phyloP scores from a whole-genome alignment of 2,113 vertebrate species.

The Lucifuga dentata region DNA sequence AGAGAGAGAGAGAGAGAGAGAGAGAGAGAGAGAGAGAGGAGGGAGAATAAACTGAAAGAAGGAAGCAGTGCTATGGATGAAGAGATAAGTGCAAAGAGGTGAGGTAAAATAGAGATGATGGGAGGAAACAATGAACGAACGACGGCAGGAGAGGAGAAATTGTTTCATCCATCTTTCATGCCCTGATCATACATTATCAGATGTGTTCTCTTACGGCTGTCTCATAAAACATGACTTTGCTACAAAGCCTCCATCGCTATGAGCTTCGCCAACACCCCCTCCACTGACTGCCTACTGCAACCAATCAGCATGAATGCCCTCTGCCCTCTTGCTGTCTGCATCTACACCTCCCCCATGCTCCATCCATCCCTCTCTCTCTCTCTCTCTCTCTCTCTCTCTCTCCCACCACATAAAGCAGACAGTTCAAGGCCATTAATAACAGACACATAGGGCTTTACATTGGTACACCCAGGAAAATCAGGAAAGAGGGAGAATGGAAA shows the following conservation, averaged over 20 bases:
- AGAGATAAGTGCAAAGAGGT: no score
- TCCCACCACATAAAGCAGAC: constrained; percentile 17
- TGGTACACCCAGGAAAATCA: no score
- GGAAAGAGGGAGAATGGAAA: constrained; percentile 5
- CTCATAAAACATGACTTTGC: constrained; percentile 73
- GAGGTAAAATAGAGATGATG: no score
- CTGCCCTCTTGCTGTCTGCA: constrained; percentile 51
- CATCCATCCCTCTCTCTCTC: constrained; percentile 16
- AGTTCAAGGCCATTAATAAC: constrained; percentile 30
- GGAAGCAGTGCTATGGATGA: no score
- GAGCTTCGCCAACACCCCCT: constrained; percentile 5
- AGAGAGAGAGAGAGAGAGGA: no score
- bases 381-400: constrained; percentile 1
- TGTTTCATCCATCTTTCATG: constrained; percentile 77
- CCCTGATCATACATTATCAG: constrained; percentile 70
- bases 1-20: no score
- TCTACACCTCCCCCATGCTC: background rate
- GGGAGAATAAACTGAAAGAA: no score
- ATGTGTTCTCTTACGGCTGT: constrained; percentile 70
- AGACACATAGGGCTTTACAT: constrained; percentile 32
- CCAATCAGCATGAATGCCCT: constrained; percentile 59
- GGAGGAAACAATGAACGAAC: constrained; percentile 13
- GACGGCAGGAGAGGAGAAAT: constrained; percentile 12
- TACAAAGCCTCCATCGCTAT: constrained; percentile 59
- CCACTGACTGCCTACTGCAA: constrained; percentile 38